Evolutionary conservation across 2,888 invertebrate species (phyloP), one percentile per base, ranked within the genome.

Genomic region (Pardosa pseudoannulata): DNA sequence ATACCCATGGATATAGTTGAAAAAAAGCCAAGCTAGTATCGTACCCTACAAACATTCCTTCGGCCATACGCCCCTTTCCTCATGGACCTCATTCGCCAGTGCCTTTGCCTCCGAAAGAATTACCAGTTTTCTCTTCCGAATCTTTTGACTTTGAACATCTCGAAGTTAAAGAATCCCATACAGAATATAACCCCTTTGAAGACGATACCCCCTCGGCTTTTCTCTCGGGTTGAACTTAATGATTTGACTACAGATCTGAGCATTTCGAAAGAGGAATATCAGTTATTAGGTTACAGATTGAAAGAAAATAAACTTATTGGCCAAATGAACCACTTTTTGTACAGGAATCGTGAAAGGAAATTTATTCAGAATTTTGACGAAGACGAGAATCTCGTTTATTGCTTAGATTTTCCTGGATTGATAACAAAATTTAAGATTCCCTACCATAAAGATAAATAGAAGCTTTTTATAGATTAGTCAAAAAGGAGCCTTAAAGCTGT

Each of bases 401-500:
- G 19, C 23, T 23, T 6, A 6, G 56, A 56, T 56, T 5, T 56
- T 23, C 23, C 56, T 23, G 56, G 56, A 56, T 23, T 56, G 23
- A 56, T 56, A 16, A 56, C 6, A 19, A 56, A 19, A 56, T 56
- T 56, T 23, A 56, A 56, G 5, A 23, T 56, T 5, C 1, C 5
- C 2, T 46, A 16, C 16, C 9, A 46, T 23, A 23, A 23, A 19
- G 11, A 19, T 23, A 2, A 56, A 23, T 56, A 23, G 56, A 56
- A 11, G 23, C 11, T n/a, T 19, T 56, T 56, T 23, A 56, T 56
- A 19, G 5, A 56, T 56, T 23, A 19, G 1, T 23, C 23, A 16
- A 56, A 23, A 81, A 65, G 46, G 16, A 82, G 87, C 72, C 50
- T 89, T 19, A 89, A 89, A 79, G 46, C 67, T 39, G 88, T 89